These are phyloP conservation scores for Listrodromus nycthemerus DNA, from an alignment of 2,888 invertebrate genomes.

Conservation along the genomic window DNA sequence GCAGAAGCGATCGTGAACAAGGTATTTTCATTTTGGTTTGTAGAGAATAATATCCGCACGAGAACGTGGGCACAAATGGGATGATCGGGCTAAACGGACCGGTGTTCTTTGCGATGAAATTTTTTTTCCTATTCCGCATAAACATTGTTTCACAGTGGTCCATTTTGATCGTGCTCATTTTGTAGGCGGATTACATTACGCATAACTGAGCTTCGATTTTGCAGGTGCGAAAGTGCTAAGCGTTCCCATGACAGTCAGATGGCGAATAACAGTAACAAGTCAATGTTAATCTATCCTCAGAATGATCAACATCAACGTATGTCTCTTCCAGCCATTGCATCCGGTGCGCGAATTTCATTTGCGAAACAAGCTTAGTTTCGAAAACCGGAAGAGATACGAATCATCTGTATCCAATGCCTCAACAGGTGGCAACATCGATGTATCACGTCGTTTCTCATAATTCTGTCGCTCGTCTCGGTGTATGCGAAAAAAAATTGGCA, in stretches of 20 bases:
- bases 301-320: background rate
- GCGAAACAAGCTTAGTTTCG: background rate
- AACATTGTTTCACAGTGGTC: background rate
- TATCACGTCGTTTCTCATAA: background rate
- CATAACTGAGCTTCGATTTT: background rate
- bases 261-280: background rate
- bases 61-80: background rate
- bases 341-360: background rate
- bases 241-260: background rate
- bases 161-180: background rate
- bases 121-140: background rate
- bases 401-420: background rate
- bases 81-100: background rate
- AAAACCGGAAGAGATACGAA: background rate
- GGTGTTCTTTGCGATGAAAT: background rate
- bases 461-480: background rate
- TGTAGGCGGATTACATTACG: background rate
- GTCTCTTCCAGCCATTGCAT: background rate
- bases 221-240: background rate
- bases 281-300: background rate
- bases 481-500: conserved; percentile 4
- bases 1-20: background rate
- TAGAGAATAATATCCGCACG: background rate
- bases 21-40: background rate
- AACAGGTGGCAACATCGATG: background rate